Evolutionary conservation across 2,888 invertebrate species (phyloP).

Genomic region (Balanococcus diminutus): DNA sequence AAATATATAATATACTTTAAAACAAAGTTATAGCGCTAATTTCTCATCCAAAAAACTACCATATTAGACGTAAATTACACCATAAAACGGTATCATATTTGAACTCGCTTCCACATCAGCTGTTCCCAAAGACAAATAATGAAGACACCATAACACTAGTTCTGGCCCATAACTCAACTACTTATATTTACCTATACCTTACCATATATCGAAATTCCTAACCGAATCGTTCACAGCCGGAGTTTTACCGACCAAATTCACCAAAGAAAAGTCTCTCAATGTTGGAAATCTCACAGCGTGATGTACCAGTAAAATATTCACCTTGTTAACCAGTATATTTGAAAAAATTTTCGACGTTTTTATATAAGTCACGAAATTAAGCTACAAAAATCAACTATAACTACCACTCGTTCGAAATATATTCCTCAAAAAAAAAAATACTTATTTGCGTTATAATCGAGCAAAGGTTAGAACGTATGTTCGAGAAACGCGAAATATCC

Average conservation of each 20-base stretch:
- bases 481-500: background rate
- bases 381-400: background rate
- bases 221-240: background rate
- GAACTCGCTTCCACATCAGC: background rate
- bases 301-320: slow-evolving; percentile 31
- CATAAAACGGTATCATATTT: slow-evolving; percentile 20
- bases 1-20: background rate
- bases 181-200: slow-evolving; percentile 1
- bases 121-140: slow-evolving; percentile 33
- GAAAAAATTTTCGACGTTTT: background rate
- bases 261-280: background rate
- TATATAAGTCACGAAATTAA: background rate
- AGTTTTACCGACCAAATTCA: slow-evolving; percentile 7
- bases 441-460: background rate
- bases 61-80: slow-evolving; percentile 34
- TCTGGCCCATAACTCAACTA: background rate
- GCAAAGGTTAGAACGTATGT: background rate
- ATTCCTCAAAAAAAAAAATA: background rate
- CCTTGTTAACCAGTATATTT: slow-evolving; percentile 18
- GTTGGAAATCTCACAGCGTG: slow-evolving; percentile 8
- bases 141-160: slow-evolving; percentile 8
- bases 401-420: background rate
- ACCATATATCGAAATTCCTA: background rate
- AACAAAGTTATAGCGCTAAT: slow-evolving; percentile 25
- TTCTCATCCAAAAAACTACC: slow-evolving; percentile 39